Percentiles rank a stretch among this genome's conserved stretches.
These are phyloP conservation scores for Sitodiplosis mosellana DNA, from an alignment of 1,140 invertebrate species.

Conservation along the genomic window DNA sequence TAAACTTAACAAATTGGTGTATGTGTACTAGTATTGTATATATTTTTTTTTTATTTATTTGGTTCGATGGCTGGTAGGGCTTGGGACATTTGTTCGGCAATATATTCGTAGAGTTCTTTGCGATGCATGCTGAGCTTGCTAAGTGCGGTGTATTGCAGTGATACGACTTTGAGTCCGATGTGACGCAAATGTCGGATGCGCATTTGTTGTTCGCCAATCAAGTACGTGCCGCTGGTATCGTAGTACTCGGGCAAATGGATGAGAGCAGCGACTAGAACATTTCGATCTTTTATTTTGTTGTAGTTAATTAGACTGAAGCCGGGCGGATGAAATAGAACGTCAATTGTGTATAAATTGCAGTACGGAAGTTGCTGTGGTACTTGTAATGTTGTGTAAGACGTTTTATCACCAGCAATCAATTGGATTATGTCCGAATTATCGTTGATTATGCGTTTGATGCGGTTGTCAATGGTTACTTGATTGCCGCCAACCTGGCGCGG, in stretches of 20 bases:
- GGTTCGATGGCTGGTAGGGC: conserved; percentile 12
- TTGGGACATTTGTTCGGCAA: conserved; percentile 20
- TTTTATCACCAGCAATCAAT: conserved; percentile 22
- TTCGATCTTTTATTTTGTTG: conserved; percentile 17
- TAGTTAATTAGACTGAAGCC: conserved; percentile 10
- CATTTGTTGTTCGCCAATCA: conserved; percentile 44
- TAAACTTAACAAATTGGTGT: too few relatives aligned
- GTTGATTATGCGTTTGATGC: conserved; percentile 32
- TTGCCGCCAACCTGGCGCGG: conserved; percentile 17
- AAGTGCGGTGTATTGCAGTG: conserved; percentile 34
- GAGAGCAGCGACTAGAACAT: conserved; percentile 33
- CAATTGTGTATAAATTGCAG: conserved; percentile 39
- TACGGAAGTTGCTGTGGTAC: conserved; percentile 32
- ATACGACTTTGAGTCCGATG: conserved; percentile 42
- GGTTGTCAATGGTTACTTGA: conserved; percentile 27
- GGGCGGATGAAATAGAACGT: conserved; percentile 36
- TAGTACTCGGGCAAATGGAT: conserved; percentile 48
- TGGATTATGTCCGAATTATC: conserved; percentile 28
- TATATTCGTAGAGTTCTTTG: conserved; percentile 24
- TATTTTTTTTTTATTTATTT: too few relatives aligned
- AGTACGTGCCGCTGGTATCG: conserved; percentile 28
- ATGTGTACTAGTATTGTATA: too few relatives aligned
- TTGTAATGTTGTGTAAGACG: conserved; percentile 29
- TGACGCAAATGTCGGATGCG: conserved; percentile 37
- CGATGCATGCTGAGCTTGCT: conserved; percentile 25